phyloP scores from a whole-genome alignment of 2,113 vertebrate species.

The Thymallus thymallus region DNA sequence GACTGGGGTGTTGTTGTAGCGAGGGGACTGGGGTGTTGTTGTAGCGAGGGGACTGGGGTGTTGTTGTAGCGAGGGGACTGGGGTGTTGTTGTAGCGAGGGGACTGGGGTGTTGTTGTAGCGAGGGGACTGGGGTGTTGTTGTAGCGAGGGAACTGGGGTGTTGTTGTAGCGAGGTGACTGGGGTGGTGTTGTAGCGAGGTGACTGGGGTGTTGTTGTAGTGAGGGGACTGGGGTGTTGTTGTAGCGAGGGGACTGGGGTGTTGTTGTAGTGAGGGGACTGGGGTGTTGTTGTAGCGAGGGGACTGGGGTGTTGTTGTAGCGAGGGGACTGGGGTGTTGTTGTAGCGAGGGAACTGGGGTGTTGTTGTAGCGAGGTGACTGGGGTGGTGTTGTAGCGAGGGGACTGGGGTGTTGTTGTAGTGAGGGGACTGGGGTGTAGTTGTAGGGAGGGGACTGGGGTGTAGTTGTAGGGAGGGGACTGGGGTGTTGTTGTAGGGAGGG shows the following conservation, averaged over 20 bases:
- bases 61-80: slow-evolving; percentile 26
- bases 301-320: slow-evolving; percentile 19
- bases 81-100: slow-evolving; percentile 29
- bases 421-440: slow-evolving; percentile 20
- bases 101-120: slow-evolving; percentile 19
- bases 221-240: slow-evolving; percentile 19
- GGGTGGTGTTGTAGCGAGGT: too few species aligned
- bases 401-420: slow-evolving; percentile 18
- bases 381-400: too few species aligned
- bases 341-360: slow-evolving; percentile 19
- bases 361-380: too few species aligned
- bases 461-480: slow-evolving; percentile 26
- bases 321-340: slow-evolving; percentile 19
- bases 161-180: too few species aligned
- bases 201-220: slow-evolving; percentile 18
- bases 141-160: slow-evolving; percentile 19
- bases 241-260: slow-evolving; percentile 19
- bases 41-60: slow-evolving; percentile 19
- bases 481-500: slow-evolving; percentile 29
- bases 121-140: slow-evolving; percentile 19
- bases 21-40: slow-evolving; percentile 19
- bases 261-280: slow-evolving; percentile 26
- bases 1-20: slow-evolving; percentile 19
- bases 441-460: slow-evolving; percentile 19
- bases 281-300: slow-evolving; percentile 29